Base-by-base conservation (phyloP, 2,888 invertebrate genomes). In the Meghimatium bilineatum region DNA sequence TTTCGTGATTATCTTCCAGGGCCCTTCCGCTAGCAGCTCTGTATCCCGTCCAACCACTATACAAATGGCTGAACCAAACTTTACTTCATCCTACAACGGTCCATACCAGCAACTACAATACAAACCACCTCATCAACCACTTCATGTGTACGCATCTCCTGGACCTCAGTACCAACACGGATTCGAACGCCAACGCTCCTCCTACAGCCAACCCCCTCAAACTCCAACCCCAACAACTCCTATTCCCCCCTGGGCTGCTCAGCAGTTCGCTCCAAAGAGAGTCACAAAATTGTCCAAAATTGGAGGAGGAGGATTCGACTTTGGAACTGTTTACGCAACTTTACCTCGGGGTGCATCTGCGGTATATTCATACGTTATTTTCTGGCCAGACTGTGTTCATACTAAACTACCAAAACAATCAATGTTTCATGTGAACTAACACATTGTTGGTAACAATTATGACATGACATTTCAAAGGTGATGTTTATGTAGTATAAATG, bases 251-350 rank as follows among this genome's bases (percentile, higher is more conserved):
- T 85, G 85, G 86, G 83, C 86, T 29, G 44, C 79, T 32, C 85
- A 85, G 67, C 80, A 83, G 67, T 67, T 78, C 60, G 83, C 80
- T 49, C 91, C 91, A 38, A 90, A 87, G 85, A 90, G 89, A 83
- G 87, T 90, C 49, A 78, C 85, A 71, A 90, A 89, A 26, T 83
- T 90, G 86, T 89, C 88, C 77, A 89, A 90, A 78, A 89, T 88
- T 84, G 91, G 91, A 44, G 91, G 91, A 52, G 91, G 91, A 44
- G 88, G 87, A 1, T 81, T 87, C 38, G 88, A 86, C 79, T 89
- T 85, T 74, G 85, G 82, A 38, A 82, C 81, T 17, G 75, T 74
- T 29, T 80, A 84, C 80, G 63, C 80, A 60, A 83, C 84, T 0
- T 71, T 84, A 14, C 86, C 86, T 29, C 69, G 83, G 29, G 66